Evolutionary conservation across 2,797 vertebrate genomes (phyloP).

Genomic region (Sebastes oblongus): DNA sequence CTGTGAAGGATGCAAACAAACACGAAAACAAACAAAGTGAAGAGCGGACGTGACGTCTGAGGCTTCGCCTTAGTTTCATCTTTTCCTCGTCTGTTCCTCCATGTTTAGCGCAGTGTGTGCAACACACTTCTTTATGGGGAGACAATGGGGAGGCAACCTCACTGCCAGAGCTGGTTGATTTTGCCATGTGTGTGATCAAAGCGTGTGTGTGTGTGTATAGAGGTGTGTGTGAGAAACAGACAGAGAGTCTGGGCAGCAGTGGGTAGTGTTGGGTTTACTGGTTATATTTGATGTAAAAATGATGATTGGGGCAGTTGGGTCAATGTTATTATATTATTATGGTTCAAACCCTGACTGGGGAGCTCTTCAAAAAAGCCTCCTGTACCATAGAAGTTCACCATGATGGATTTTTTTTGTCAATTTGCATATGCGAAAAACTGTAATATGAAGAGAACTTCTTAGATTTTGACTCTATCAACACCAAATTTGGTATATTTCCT

Average conservation of each 20-base stretch:
- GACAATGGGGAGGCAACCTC: conserved; percentile 65
- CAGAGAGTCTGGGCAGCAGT: background rate
- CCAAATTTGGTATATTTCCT: too few species aligned
- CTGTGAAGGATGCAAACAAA: conserved; percentile 62
- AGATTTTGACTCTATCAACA: too few species aligned
- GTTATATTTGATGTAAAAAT: background rate
- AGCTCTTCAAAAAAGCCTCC: too few species aligned
- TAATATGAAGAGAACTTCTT: too few species aligned
- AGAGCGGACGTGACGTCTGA: conserved; percentile 63
- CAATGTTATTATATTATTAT: too few species aligned
- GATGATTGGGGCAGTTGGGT: background rate
- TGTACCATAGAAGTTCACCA: too few species aligned
- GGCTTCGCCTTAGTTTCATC: conserved; percentile 65
- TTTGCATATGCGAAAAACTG: too few species aligned
- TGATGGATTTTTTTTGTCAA: too few species aligned
- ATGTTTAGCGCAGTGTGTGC: conserved; percentile 56
- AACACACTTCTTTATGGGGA: conserved; percentile 43
- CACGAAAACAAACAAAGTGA: conserved; percentile 57
- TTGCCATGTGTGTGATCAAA: conserved; percentile 72
- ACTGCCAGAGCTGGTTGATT: conserved; percentile 67
- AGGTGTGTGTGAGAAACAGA: background rate
- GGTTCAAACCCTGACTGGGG: too few species aligned
- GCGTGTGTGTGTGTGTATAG: conserved; percentile 23
- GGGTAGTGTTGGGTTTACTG: conserved; percentile 1
- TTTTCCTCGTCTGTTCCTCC: conserved; percentile 50